Percentiles rank a stretch among this genome's conserved stretches.
These are phyloP conservation scores for Solen grandis DNA, from an alignment of 1,140 invertebrate species.

Conservation along the genomic window DNA sequence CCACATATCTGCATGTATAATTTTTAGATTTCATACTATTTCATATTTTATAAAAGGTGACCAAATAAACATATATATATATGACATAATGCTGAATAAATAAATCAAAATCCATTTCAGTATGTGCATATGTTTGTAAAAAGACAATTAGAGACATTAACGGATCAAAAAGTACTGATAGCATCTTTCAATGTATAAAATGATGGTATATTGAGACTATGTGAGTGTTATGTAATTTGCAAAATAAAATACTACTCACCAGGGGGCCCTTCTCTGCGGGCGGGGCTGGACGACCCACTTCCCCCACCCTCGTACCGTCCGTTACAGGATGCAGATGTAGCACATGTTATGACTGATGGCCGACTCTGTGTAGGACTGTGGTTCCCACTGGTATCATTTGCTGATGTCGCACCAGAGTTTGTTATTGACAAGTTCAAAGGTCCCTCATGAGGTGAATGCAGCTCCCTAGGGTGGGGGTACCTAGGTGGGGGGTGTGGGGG, in stretches of 20 bases:
- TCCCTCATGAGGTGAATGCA: slow-evolving; percentile 67
- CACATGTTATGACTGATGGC: slow-evolving; percentile 78
- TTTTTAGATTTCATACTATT: too few relatives aligned
- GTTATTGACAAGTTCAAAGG: slow-evolving; percentile 75
- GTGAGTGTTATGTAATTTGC: too few relatives aligned
- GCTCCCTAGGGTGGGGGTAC: slow-evolving; percentile 35
- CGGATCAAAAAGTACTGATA: too few relatives aligned
- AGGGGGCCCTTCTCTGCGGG: slow-evolving; percentile 28
- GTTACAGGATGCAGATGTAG: slow-evolving; percentile 56
- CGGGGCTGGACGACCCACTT: slow-evolving; percentile 56
- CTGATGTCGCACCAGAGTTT: slow-evolving; percentile 39
- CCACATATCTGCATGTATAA: too few relatives aligned
- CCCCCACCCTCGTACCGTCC: slow-evolving; percentile 54
- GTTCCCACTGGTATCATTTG: slow-evolving; percentile 14
- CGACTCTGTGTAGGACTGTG: slow-evolving; percentile 50
- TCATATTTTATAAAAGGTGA: too few relatives aligned
- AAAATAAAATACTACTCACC: not conserved
- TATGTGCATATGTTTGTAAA: too few relatives aligned
- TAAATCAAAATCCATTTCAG: too few relatives aligned
- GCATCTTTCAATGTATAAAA: too few relatives aligned
- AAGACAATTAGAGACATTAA: too few relatives aligned
- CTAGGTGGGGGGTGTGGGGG: slow-evolving; percentile 51
- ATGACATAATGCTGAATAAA: too few relatives aligned
- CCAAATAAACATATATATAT: too few relatives aligned
- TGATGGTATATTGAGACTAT: too few relatives aligned